Conservation (phyloP, 2,797 vertebrate genomes). For the Pantherophis vulpinus region DNA sequence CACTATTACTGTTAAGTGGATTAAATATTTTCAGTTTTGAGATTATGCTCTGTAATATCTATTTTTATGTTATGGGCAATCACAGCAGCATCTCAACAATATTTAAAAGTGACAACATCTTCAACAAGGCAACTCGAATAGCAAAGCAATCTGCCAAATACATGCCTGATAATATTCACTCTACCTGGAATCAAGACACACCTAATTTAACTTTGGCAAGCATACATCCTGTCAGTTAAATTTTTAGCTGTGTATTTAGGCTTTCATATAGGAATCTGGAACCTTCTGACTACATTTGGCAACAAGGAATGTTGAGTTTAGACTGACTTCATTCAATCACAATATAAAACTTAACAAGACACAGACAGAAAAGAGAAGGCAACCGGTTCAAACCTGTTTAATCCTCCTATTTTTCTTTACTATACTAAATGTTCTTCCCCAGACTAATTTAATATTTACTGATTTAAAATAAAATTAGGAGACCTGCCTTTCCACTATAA, state of each 20-base stretch:
- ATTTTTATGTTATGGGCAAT: not conserved
- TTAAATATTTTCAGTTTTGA: not conserved
- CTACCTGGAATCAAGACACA: not conserved
- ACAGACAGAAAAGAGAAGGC: not conserved
- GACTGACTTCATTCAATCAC: not conserved
- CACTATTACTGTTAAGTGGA: not conserved
- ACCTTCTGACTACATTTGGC: not conserved
- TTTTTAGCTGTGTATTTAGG: constrained; percentile 21
- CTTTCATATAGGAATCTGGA: not conserved
- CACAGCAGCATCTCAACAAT: not conserved
- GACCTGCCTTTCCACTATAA: not conserved
- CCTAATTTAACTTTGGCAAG: not conserved
- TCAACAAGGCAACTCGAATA: not conserved
- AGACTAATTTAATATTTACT: not conserved
- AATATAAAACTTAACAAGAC: constrained; percentile 15
- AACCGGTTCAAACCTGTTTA: not conserved
- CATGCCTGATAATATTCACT: not conserved
- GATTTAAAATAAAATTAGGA: not conserved
- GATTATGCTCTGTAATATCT: not conserved
- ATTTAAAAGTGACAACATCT: not conserved
- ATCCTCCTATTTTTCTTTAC: too few species aligned
- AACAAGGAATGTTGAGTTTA: constrained; percentile 1
- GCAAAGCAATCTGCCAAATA: not conserved
- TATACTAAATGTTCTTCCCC: not conserved
- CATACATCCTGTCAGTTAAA: not conserved